Conservation (phyloP, 2,888 invertebrate genomes). For the Chrysotoxum bicinctum region DNA sequence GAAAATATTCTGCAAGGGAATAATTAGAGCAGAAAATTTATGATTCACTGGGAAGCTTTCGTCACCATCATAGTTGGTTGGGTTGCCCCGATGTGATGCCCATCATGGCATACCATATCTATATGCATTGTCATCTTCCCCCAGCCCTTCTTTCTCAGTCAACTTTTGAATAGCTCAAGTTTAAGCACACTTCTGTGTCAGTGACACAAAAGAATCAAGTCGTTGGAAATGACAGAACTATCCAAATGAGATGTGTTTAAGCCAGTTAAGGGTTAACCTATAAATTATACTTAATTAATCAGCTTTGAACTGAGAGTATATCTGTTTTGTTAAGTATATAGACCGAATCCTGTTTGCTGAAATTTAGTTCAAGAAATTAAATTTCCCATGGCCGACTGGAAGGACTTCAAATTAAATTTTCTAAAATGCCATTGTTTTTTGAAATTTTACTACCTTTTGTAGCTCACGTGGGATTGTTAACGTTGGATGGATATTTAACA, state of each 20-base stretch:
- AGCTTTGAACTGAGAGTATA: conserved; percentile 17
- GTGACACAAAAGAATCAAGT: conserved; percentile 30
- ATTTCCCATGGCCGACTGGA: no score
- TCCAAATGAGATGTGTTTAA: conserved; percentile 50
- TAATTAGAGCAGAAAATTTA: conserved; percentile 72
- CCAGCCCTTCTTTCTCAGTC: background rate
- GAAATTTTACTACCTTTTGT: no score
- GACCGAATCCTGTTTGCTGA: no score
- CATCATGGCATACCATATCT: background rate
- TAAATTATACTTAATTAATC: conserved; percentile 67
- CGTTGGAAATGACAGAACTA: conserved; percentile 17
- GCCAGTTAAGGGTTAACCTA: conserved; percentile 55
- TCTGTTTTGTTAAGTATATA: no score
- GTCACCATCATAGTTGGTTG: conserved; percentile 36
- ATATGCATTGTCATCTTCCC: background rate
- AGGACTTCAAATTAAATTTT: no score
- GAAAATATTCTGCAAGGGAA: conserved; percentile 58
- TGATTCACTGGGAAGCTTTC: conserved; percentile 67
- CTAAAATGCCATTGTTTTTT: no score
- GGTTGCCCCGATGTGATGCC: conserved; percentile 1
- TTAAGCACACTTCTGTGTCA: conserved; percentile 53
- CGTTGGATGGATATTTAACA: no score
- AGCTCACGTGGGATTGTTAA: no score
- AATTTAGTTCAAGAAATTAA: no score
- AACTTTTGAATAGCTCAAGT: conserved; percentile 33